A percentile compares a stretch with the other conserved stretches of the same genome.
Conservation (phyloP, 2,888 invertebrate species). For the Esperia sulphurella region DNA sequence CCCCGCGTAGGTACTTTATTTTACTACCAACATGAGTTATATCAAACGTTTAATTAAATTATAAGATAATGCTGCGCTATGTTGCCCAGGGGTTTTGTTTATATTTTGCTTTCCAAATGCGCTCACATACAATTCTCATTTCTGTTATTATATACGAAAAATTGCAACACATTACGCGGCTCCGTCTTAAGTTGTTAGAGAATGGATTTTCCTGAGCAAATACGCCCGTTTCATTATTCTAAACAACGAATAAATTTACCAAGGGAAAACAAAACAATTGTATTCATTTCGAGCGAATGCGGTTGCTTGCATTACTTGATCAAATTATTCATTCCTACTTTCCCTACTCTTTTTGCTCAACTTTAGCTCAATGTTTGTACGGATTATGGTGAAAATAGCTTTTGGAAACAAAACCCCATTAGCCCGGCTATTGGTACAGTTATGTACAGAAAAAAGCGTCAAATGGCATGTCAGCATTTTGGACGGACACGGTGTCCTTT, state of each 20-base stretch:
- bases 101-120: constrained; percentile 2
- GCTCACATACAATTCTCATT: constrained; percentile 14
- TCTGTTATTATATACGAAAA: constrained; percentile 62
- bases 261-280: constrained; percentile 73
- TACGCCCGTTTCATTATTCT: constrained; percentile 73
- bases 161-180: constrained; percentile 66
- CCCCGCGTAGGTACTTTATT: background rate
- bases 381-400: constrained; percentile 23
- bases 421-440: constrained; percentile 49
- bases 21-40: constrained; percentile 2
- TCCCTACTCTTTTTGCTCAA: constrained; percentile 30
- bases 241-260: constrained; percentile 74
- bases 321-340: constrained; percentile 61
- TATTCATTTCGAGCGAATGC: constrained; percentile 70
- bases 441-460: constrained; percentile 53
- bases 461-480: constrained; percentile 70
- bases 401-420: constrained; percentile 57
- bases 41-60: constrained; percentile 7
- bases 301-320: constrained; percentile 70
- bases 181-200: constrained; percentile 68
- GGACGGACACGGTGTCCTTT: constrained; percentile 67
- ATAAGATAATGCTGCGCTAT: background rate
- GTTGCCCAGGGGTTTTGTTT: background rate
- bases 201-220: constrained; percentile 71
- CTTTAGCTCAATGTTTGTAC: constrained; percentile 15